Evolutionary conservation across 2,888 invertebrate species (phyloP), one percentile per base, ranked within the genome.

Genomic region (Vesta saturnalis): DNA sequence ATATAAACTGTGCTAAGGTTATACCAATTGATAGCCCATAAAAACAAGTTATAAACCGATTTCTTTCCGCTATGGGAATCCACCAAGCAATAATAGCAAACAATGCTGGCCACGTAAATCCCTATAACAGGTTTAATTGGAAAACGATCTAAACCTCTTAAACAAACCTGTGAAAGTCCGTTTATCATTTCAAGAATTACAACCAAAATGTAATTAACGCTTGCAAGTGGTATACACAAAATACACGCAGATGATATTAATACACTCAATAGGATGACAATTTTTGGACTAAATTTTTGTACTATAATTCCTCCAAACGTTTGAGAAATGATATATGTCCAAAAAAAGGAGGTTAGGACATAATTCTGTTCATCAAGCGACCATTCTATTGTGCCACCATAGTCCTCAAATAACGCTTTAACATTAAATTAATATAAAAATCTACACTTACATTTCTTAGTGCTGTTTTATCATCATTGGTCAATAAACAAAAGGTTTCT

Each of bases 191-290:
- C 6, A 12, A 52, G 52, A n/a, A 52, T 52, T 18, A 52, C 19
- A 12, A 52, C 52, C 19, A 52, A 12, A 1, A 19, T 6, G 21
- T 21, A 19, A 21, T 18, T 18, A 10, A 8, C 52, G 12, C 19
- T 52, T 18, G 52, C 52, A 16, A 52, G 21, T 3, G 52, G 52
- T 52, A 52, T 52, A n/a, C 52, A 52, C 3, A 52, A 19, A 8
- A 6, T 18, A 19, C 19, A 52, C 5, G 19, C 4, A 18, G 52
- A 52, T 8, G 19, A 3, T 3, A 52, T 19, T 18, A 52, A 18
- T 6, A 52, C 2, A 21, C 19, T 19, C 6, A 19, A 18, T 19
- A 18, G 19, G 18, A 52, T n/a, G 12, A 39, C 3, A 3, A 39
- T n/a, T 8, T 39, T 39, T 39, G 39, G n/a, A 39, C n/a, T n/a